Conservation (phyloP, 2,797 vertebrate genomes). For the Alauda arvensis region DNA sequence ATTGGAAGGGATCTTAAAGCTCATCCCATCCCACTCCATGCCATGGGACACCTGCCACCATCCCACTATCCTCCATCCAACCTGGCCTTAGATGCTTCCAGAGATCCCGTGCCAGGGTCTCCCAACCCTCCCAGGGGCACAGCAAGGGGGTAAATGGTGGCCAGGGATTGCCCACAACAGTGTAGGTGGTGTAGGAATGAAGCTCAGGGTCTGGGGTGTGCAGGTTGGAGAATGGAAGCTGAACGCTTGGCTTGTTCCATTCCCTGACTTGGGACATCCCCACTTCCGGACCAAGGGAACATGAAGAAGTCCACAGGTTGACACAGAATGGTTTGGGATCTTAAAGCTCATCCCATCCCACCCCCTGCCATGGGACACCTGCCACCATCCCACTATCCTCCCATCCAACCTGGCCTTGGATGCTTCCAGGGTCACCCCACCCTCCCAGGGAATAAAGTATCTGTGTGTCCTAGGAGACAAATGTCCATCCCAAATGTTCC, state of each 20-base stretch:
- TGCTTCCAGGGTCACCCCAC: fast-evolving
- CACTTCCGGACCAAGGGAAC: no score
- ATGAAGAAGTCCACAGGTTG: no score
- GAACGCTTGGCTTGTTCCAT: no score
- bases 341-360: background rate
- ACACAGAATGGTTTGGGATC: background rate
- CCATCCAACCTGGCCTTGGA: background rate
- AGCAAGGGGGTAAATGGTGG: no score
- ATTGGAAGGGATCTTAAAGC: background rate
- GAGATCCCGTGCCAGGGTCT: background rate
- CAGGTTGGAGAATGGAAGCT: no score
- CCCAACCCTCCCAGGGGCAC: no score
- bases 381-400: fast-evolving
- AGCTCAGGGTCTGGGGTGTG: no score
- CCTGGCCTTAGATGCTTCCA: background rate
- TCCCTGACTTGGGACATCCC: no score
- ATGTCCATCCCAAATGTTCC: background rate
- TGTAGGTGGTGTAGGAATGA: no score
- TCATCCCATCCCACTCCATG: background rate
- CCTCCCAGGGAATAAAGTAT: background rate
- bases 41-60: background rate
- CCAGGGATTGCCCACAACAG: no score
- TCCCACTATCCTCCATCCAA: fast-evolving
- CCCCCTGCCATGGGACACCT: background rate
- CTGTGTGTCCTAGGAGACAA: background rate